Evolutionary conservation across 2,113 vertebrate species (phyloP).

Genomic region (Cyanoramphus novaezelandiae): DNA sequence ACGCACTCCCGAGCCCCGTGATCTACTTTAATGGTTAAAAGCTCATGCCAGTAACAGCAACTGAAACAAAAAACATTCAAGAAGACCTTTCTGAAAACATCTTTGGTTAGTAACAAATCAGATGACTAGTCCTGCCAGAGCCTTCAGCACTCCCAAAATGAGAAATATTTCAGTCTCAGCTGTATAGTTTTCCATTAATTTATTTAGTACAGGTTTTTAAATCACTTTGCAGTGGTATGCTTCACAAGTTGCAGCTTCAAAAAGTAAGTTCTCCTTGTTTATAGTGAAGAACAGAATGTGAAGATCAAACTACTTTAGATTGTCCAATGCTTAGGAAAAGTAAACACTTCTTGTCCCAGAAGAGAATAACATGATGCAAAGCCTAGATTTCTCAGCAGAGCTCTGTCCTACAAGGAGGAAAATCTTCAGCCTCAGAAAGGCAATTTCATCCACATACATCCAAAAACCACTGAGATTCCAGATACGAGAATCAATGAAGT

Average conservation of each 20-base stretch:
- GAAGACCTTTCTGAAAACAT: background rate
- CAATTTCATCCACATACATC: background rate
- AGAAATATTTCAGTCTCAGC: background rate
- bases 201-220: background rate
- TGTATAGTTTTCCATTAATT: background rate
- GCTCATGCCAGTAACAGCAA: background rate
- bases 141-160: background rate
- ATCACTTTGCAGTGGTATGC: background rate
- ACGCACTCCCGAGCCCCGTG: background rate
- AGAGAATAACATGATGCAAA: background rate
- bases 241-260: background rate
- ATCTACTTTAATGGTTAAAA: background rate
- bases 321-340: background rate
- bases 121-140: background rate
- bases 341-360: background rate
- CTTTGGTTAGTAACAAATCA: constrained; percentile 7
- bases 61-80: constrained; percentile 15
- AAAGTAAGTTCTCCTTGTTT: background rate
- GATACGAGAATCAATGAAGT: background rate
- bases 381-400: background rate
- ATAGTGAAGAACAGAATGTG: background rate
- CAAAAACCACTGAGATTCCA: background rate
- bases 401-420: background rate
- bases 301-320: background rate
- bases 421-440: background rate